phyloP scores from a whole-genome alignment of 2,797 vertebrate genomes.

The Choloepus didactylus region DNA sequence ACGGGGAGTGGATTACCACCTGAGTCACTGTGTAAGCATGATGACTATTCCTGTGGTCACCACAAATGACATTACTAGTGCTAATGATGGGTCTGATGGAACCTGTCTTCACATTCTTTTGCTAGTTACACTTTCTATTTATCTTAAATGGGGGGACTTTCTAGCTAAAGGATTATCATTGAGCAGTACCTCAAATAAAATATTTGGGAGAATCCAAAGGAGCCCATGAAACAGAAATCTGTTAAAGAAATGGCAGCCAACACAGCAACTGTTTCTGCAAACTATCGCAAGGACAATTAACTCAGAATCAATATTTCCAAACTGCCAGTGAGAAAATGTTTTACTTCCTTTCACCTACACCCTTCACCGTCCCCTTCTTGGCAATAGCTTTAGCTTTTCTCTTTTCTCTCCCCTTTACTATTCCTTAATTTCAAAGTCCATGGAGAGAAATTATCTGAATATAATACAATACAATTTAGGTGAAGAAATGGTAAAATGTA shows the following conservation, averaged over 20 bases:
- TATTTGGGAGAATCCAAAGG: not conserved
- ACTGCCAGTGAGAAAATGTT: not conserved
- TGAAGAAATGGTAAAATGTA: not conserved
- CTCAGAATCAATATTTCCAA: not conserved
- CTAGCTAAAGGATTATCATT: not conserved
- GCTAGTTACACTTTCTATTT: not conserved
- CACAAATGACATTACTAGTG: not conserved
- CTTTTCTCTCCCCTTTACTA: not conserved
- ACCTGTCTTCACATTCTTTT: conserved; percentile 3
- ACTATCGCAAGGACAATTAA: not conserved
- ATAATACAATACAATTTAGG: not conserved
- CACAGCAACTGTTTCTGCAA: not conserved
- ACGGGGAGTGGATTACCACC: not conserved
- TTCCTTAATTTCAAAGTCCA: not conserved
- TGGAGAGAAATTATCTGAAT: not conserved
- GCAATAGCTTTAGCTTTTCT: not conserved
- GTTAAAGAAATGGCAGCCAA: not conserved
- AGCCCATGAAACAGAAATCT: not conserved
- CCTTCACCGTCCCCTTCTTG: not conserved
- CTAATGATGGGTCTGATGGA: not conserved
- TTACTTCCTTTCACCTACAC: not conserved
- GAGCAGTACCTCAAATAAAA: not conserved
- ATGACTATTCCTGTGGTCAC: not conserved
- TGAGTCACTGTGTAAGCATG: not conserved
- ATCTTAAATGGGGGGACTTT: not conserved